Evolutionary conservation across 2,888 invertebrate species (phyloP).

Genomic region (Oxytorus armatus): DNA sequence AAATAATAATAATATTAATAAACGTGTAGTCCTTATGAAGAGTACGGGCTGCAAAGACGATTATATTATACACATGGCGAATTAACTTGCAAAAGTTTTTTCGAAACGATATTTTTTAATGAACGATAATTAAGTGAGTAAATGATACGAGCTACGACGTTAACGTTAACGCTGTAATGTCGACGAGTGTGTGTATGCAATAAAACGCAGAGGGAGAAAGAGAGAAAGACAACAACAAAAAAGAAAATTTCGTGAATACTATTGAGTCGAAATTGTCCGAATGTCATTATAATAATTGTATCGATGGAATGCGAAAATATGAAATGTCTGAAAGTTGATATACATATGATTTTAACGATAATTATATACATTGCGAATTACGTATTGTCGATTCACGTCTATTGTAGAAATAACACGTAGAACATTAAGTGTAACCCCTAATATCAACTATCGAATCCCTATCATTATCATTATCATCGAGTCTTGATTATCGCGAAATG

Average conservation of each 20-base stretch:
- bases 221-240: background rate
- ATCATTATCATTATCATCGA: constrained; percentile 67
- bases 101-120: constrained; percentile 61
- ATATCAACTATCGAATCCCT: constrained; percentile 56
- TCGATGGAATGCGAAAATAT: constrained; percentile 51
- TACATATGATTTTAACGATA: constrained; percentile 51
- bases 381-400: constrained; percentile 76
- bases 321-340: constrained; percentile 63
- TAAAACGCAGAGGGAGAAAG: background rate
- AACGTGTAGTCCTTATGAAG: constrained; percentile 40
- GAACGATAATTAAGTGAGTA: constrained; percentile 1
- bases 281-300: constrained; percentile 47
- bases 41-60: constrained; percentile 40
- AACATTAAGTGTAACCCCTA: constrained; percentile 68
- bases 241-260: constrained; percentile 18
- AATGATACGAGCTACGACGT: background rate
- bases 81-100: constrained; percentile 55
- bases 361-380: constrained; percentile 70
- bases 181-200: constrained; percentile 6
- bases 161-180: constrained; percentile 10
- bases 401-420: constrained; percentile 72
- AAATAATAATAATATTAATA: constrained; percentile 39
- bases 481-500: constrained; percentile 74
- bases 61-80: constrained; percentile 24
- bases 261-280: constrained; percentile 36